Evolutionary conservation across 2,888 invertebrate species (phyloP).

Genomic region (Oconnorella tubifera): DNA sequence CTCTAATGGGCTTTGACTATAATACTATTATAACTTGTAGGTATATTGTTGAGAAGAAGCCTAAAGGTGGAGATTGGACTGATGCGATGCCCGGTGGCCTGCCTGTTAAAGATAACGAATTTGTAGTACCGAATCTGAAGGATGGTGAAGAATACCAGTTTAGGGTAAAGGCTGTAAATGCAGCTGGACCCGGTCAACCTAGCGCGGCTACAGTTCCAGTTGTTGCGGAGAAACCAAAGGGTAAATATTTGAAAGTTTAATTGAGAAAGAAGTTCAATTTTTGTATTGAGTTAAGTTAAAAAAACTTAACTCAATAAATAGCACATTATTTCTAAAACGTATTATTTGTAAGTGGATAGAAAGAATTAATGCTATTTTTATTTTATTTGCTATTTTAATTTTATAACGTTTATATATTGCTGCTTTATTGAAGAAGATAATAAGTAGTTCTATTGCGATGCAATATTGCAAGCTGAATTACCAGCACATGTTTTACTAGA

Average conservation of each 20-base stretch:
- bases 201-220: slow-evolving; percentile 55
- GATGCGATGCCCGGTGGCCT: slow-evolving; percentile 63
- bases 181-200: slow-evolving; percentile 76
- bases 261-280: not conserved
- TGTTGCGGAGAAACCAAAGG: slow-evolving; percentile 56
- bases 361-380: not conserved
- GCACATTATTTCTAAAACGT: too few relatives aligned
- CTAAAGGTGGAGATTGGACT: slow-evolving; percentile 52
- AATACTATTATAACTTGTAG: too few relatives aligned
- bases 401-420: too few relatives aligned
- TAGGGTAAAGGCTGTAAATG: slow-evolving; percentile 90
- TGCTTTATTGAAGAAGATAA: too few relatives aligned
- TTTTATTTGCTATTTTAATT: not conserved
- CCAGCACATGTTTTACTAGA: too few relatives aligned
- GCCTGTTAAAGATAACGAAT: slow-evolving; percentile 69
- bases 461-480: too few relatives aligned
- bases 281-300: too few relatives aligned
- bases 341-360: too few relatives aligned
- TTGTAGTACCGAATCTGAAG: slow-evolving; percentile 75
- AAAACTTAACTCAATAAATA: too few relatives aligned
- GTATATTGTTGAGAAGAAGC: slow-evolving; percentile 55
- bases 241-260: slow-evolving; percentile 31
- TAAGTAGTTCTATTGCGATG: too few relatives aligned
- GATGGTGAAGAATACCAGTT: slow-evolving; percentile 93
- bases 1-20: too few relatives aligned